Conservation (phyloP, 2,888 invertebrate genomes). For the Mesochorus sp. region DNA sequence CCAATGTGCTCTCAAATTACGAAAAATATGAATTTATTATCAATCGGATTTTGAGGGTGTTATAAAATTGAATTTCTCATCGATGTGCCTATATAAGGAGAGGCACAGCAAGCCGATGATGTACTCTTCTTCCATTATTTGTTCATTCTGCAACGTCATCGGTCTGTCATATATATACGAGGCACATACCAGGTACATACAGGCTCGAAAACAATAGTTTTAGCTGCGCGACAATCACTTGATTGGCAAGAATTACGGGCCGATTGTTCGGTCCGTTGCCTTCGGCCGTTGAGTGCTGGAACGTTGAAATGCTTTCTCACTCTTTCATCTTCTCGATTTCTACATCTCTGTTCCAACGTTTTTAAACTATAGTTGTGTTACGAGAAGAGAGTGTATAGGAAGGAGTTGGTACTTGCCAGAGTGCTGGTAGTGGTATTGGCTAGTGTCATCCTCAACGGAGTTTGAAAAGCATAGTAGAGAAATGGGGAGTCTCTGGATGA, state of each 20-base stretch:
- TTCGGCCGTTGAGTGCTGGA: slow-evolving; percentile 63
- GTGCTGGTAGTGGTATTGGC: slow-evolving; percentile 9
- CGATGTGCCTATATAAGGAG: too few relatives aligned
- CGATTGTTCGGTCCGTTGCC: slow-evolving; percentile 74
- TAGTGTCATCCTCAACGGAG: slow-evolving; percentile 42
- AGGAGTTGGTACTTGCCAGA: background rate
- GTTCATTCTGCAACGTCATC: too few relatives aligned
- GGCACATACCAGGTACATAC: too few relatives aligned
- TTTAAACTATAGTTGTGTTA: slow-evolving; percentile 3
- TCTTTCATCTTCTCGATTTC: slow-evolving; percentile 33
- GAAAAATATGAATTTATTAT: too few relatives aligned
- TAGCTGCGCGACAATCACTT: slow-evolving; percentile 77
- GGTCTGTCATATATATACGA: too few relatives aligned
- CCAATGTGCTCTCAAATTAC: too few relatives aligned
- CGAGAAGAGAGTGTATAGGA: slow-evolving; percentile 22
- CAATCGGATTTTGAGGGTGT: too few relatives aligned
- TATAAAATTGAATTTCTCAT: too few relatives aligned
- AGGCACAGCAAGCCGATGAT: too few relatives aligned
- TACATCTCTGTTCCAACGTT: background rate
- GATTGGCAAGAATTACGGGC: slow-evolving; percentile 79
- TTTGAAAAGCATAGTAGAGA: slow-evolving; percentile 38
- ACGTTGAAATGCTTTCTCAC: slow-evolving; percentile 60
- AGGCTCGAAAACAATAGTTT: slow-evolving; percentile 74
- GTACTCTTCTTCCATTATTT: too few relatives aligned
- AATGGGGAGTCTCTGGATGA: slow-evolving; percentile 44